Evolutionary conservation across 1,140 invertebrate species (phyloP), one percentile per base, ranked within the genome.

Genomic region (Lordiphosa clarofinis): DNA sequence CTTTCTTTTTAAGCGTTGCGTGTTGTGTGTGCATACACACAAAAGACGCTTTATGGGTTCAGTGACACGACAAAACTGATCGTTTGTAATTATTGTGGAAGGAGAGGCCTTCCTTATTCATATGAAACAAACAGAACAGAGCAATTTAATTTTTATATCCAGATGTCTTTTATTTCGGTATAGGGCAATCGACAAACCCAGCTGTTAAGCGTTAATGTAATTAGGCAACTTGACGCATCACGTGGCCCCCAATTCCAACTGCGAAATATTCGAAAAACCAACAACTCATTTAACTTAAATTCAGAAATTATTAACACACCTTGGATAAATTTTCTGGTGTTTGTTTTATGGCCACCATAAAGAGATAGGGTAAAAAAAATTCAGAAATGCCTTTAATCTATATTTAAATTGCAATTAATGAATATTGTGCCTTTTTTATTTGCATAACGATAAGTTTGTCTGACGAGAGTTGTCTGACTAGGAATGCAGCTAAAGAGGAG

Each of bases 21-120:
- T 58, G 38, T 31, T 31, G 28, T 31, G 28, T 31, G 28, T 8
- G 28, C 28, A 31, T 8, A 31, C 28, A 31, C 46, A 62, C 61
- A 64, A 64, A 64, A 61, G 42, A 31, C 61, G 33, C 49, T 35
- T 33, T 42, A 13, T n/a, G 61, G 64, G 61, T 64, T 64, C 61
- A 64, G 36, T 64, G 61, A 64, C 61, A 63, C 52, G 61, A 60
- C 49, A 40, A 35, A 28, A 49, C 54, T 64, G 61, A 64, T 64
- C 59, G 61, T 35, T 63, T 52, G 37, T 44, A 53, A 33, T 37
- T 31, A 7, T 33, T 19, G 19, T 37, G 60, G 19, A 44, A 60
- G 39, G 61, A 47, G 47, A 19, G 15, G 28, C 5, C 28, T 31
- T 31, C 28, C 28, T 31, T 31, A 8, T 31, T 31, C 28, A 31